phyloP scores from a whole-genome alignment of 2,888 invertebrate genomes.

The Petrophora chlorosata region DNA sequence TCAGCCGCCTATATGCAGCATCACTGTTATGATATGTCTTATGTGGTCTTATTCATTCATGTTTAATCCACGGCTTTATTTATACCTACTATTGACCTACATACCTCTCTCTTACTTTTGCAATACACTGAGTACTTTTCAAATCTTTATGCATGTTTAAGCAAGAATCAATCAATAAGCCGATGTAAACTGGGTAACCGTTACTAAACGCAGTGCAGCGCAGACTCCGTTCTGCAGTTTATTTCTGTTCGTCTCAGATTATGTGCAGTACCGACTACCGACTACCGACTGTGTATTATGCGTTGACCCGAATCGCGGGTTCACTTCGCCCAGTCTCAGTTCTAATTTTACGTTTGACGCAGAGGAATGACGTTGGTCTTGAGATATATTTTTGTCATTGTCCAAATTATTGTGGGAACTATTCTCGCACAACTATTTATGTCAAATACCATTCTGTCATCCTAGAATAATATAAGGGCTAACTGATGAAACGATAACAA shows the following conservation, averaged over 20 bases:
- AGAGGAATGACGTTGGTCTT: conserved; percentile 55
- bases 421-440: background rate
- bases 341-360: conserved; percentile 66
- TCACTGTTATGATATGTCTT: too few relatives aligned
- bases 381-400: conserved; percentile 56
- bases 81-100: background rate
- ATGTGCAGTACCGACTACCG: conserved; percentile 29
- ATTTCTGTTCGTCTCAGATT: conserved; percentile 34
- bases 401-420: background rate
- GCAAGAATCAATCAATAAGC: conserved; percentile 28
- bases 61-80: background rate
- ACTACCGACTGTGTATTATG: conserved; percentile 49
- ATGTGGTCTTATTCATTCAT: too few relatives aligned
- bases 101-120: background rate
- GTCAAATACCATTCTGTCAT: too few relatives aligned
- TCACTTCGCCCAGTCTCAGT: conserved; percentile 46
- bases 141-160: conserved; percentile 10
- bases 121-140: background rate
- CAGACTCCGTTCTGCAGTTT: conserved; percentile 30
- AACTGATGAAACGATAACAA: too few relatives aligned
- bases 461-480: too few relatives aligned
- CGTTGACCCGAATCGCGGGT: conserved; percentile 66
- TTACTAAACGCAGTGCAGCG: conserved; percentile 34
- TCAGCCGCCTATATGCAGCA: too few relatives aligned
- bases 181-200: conserved; percentile 26